Base-by-base conservation (phyloP, 2,888 invertebrate genomes). In the Archaeoteleia sp. region DNA sequence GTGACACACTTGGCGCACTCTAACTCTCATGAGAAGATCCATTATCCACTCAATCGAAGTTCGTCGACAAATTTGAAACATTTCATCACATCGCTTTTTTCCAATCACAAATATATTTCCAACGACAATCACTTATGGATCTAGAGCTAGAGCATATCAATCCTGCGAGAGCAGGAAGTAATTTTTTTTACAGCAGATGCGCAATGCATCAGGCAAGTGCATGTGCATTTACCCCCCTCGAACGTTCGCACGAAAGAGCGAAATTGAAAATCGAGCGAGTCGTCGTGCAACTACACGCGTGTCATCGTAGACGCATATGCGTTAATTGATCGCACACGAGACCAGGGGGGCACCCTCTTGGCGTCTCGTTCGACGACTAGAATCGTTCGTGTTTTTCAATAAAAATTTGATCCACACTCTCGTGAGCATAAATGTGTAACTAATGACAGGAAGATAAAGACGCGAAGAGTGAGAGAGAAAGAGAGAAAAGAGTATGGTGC, bases 351-450 rank as follows among this genome's bases (percentile, higher is more conserved):
- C 7, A 13, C 13, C n/a, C 17, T 15, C 30, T 58, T 15, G 42
- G 9, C 58, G 34, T 55, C 40, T 42, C 57, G 61, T 51, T 55
- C 48, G 51, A 61, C 43, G 12, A 67, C 45, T 61, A 48, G 54
- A 53, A 40, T 65, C 63, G 66, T 65, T 58, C 42, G 66, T 34
- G 65, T 45, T 51, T 55, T 65, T 68, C 58, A 61, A 42, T 55
- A 61, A 69, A 48, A 65, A 67, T 58, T 55, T 61, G 55, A 53
- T 66, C n/a, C 60, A 66, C 58, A 60, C 51, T 54, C 53, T 48
- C 46, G 53, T 45, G 40, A 46, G 55, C 14, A n/a, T 9, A 20
- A 39, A 49, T 49, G 61, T 32, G 51, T 46, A 46, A 61, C 61
- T 61, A 53, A 67, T 61, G 67, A 39, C 29, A 46, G 53, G 46